Base-by-base conservation (phyloP, 1,140 invertebrate species). In the Wiebesia pumilae region DNA sequence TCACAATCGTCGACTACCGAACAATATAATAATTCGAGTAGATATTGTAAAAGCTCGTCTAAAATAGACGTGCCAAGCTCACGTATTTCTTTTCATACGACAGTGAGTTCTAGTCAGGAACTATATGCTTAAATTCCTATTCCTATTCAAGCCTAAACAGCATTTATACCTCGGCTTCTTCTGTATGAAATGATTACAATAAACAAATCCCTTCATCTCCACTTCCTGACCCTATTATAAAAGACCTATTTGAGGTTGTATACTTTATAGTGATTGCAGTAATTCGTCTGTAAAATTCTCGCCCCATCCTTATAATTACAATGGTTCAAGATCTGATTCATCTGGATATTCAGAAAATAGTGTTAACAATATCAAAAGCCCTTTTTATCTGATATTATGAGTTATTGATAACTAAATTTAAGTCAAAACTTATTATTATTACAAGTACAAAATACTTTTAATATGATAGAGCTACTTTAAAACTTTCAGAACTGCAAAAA, bases 341-440 rank as follows among this genome's bases (percentile, higher is more conserved):
- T 95, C 95, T 33, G 94, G 94, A 9, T 95, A 95, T 89, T 95
- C 95, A 1, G 95, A 96, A 88, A 95, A 94, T 65, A 96, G 95
- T 89, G 95, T 94, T 82, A 93, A 95, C 71, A 95, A 95, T 75
- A 95, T 95, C 89, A 91, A 94, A 65, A 95, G 96, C 82, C 94
- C 94, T 65, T 91, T n/a, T n/a, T 97, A 7, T 92, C 95, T 79
- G 96, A 96, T 85, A 94, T 96, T 91, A 96, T 96, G 91, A 91
- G 87, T 78, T 91, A 89, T 86, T 83, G 92, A 38, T 92, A 91
- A 7, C 30, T 92, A 33, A 92, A 91, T 87, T 88, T 91, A 24
- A 88, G 88, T 0, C 86, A 89, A 71, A 89, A 88, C 21, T 88
- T 90, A 10, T 54, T 90, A 24, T 89, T 91, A 40, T 89, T 90